Conservation (phyloP, 2,113 vertebrate species). For the Catharus bicknelli region DNA sequence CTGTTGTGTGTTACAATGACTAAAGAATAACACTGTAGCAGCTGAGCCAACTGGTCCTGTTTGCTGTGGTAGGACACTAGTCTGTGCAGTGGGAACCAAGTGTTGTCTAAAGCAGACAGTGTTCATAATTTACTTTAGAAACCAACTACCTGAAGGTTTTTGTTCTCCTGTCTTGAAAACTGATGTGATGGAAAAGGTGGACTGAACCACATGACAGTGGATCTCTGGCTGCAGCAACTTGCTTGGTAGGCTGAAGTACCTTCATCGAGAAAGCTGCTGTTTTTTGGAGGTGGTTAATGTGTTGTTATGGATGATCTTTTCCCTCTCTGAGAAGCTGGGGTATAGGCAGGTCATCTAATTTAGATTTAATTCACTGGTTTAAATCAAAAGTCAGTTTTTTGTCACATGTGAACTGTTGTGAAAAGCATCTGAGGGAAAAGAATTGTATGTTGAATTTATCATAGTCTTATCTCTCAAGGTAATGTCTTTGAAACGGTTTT, state of each 20-base stretch:
- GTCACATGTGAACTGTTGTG: constrained; percentile 16
- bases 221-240: constrained; percentile 22
- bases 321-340: not conserved
- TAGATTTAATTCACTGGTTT: constrained; percentile 1
- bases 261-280: not conserved
- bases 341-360: not conserved
- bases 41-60: not conserved
- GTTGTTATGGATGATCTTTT: not conserved
- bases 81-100: constrained; percentile 5
- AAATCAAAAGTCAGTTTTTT: not conserved
- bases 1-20: constrained; percentile 5
- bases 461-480: constrained; percentile 27
- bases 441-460: constrained; percentile 24
- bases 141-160: not conserved
- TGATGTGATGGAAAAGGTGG: not conserved
- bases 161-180: not conserved
- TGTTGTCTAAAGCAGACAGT: not conserved
- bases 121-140: not conserved
- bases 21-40: constrained; percentile 20
- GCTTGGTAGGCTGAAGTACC: not conserved
- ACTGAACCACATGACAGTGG: not conserved
- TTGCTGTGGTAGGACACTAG: not conserved
- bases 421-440: constrained; percentile 25
- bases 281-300: not conserved
- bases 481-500: constrained; percentile 26